Evolutionary conservation across 1,140 invertebrate species (phyloP).

Genomic region (Ectropis grisescens): DNA sequence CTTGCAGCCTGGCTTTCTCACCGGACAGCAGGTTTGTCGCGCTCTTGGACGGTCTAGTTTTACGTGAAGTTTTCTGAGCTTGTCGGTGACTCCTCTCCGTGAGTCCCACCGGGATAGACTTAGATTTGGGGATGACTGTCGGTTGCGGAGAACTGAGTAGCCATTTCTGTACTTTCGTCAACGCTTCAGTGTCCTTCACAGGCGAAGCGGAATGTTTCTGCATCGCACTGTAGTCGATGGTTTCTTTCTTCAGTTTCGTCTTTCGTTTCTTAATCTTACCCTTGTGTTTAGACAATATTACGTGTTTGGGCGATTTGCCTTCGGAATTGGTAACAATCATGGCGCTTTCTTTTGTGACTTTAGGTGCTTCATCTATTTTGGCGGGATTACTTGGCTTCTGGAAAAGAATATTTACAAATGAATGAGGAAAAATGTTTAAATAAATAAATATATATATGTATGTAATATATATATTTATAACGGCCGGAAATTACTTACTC

Average conservation of each 20-base stretch:
- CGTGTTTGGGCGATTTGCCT: slow-evolving; percentile 58
- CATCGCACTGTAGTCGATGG: slow-evolving; percentile 82
- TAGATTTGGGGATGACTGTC: slow-evolving; percentile 75
- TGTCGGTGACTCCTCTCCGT: slow-evolving; percentile 61
- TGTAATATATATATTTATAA: too few species aligned
- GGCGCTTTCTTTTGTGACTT: slow-evolving; percentile 47
- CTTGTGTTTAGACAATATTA: slow-evolving; percentile 62
- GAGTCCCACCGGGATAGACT: slow-evolving; percentile 78
- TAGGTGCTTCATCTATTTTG: slow-evolving; percentile 42
- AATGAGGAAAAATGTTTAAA: slow-evolving; percentile 17
- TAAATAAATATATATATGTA: slow-evolving; percentile 1
- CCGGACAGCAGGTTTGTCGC: slow-evolving; percentile 66
- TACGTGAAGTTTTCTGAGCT: slow-evolving; percentile 44
- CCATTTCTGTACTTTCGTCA: slow-evolving; percentile 88
- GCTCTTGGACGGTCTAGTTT: slow-evolving; percentile 63
- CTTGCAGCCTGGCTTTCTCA: slow-evolving; percentile 80
- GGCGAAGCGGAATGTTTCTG: slow-evolving; percentile 70
- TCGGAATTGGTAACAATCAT: slow-evolving; percentile 54
- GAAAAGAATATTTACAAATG: too few species aligned
- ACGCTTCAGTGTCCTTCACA: slow-evolving; percentile 74
- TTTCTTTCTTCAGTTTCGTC: slow-evolving; percentile 74
- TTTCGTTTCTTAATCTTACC: slow-evolving; percentile 60
- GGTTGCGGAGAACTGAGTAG: slow-evolving; percentile 79
- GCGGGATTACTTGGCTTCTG: slow-evolving; percentile 43
- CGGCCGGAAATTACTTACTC: slow-evolving; percentile 45